Evolutionary conservation across 92 coral and sea anemone species (phyloP).

Genomic region (Muricea muricata): DNA sequence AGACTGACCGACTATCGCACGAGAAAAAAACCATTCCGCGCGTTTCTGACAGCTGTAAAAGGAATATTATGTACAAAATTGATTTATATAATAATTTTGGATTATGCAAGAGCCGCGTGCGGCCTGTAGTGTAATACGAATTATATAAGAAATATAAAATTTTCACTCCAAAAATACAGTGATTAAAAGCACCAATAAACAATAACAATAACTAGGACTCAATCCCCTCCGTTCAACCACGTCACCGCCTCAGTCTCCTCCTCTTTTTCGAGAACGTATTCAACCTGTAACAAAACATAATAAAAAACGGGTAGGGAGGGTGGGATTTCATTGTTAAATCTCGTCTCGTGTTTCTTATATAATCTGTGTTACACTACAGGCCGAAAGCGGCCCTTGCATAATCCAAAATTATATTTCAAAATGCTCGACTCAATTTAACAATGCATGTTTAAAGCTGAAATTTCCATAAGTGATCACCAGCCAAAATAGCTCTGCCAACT

Average conservation of each 20-base stretch:
- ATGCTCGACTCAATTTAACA: too few species aligned
- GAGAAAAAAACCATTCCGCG: too few species aligned
- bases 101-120: slow-evolving; percentile 30
- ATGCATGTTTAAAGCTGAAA: slow-evolving; percentile 35
- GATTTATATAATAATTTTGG: neutral
- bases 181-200: too few species aligned
- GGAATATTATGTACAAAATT: too few species aligned
- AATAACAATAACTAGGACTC: slow-evolving; percentile 1
- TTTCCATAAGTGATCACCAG: neutral
- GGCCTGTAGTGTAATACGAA: neutral
- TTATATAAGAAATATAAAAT: slow-evolving; percentile 1
- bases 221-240: neutral
- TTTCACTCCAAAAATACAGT: slow-evolving; percentile 9
- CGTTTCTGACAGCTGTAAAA: too few species aligned
- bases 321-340: slow-evolving; percentile 47
- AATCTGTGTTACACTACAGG: slow-evolving; percentile 32
- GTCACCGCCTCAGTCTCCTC: slow-evolving; percentile 40
- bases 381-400: too few species aligned
- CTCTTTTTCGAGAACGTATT: slow-evolving; percentile 27
- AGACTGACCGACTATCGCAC: too few species aligned
- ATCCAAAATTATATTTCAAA: too few species aligned
- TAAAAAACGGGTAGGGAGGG: neutral
- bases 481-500: slow-evolving; percentile 30
- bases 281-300: neutral
- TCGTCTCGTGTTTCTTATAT: slow-evolving; percentile 47